Evolutionary conservation across 2,888 invertebrate genomes (phyloP).

Genomic region (Melikaiella ostensackeni): DNA sequence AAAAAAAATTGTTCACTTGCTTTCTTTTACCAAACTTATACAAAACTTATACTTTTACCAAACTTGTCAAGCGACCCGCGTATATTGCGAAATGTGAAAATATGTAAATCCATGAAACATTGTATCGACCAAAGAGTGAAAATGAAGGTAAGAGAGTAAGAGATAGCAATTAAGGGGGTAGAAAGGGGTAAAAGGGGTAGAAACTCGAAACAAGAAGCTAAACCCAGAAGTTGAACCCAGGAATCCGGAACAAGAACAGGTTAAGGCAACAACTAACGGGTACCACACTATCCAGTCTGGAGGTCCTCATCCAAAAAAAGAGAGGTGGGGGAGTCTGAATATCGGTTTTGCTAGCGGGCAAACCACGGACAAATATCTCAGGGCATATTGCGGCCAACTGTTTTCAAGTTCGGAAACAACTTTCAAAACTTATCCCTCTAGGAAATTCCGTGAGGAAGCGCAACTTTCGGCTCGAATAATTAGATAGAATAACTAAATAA

Average conservation of each 20-base stretch:
- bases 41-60: too few species aligned
- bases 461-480: not conserved
- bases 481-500: not conserved
- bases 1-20: too few species aligned
- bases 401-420: constrained; percentile 27
- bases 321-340: constrained; percentile 2
- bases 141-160: not conserved
- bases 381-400: constrained; percentile 20
- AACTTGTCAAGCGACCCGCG: too few species aligned
- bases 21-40: too few species aligned
- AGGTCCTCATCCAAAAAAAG: constrained; percentile 9
- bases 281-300: constrained; percentile 8
- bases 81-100: not conserved
- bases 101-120: not conserved
- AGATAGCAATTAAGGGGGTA: not conserved
- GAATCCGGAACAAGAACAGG: constrained; percentile 17
- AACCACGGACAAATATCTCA: constrained; percentile 9
- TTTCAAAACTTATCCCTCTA: constrained; percentile 30
- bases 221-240: not conserved
- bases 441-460: constrained; percentile 14
- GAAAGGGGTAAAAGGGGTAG: not conserved
- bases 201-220: not conserved
- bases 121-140: not conserved
- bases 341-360: constrained; percentile 24
- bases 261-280: constrained; percentile 19